Evolutionary conservation across 2,888 invertebrate genomes (phyloP).

Genomic region (Andrena bucephala): DNA sequence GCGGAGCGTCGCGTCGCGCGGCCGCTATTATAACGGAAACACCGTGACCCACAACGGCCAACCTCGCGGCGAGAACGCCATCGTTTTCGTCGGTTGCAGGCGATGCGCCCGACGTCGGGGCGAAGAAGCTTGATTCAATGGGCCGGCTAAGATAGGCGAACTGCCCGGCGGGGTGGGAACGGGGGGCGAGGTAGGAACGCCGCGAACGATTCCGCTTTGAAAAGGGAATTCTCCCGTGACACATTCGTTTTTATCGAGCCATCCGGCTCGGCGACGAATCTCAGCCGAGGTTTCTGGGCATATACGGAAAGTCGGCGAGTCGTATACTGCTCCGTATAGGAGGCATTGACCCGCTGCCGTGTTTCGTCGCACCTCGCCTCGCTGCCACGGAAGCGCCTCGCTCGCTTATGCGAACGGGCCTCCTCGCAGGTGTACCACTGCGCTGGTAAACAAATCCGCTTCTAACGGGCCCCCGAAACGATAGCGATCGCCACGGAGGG

Average conservation of each 20-base stretch:
- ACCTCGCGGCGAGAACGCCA: neutral
- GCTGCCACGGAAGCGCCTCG: slow-evolving; percentile 13
- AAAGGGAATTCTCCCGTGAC: slow-evolving; percentile 84
- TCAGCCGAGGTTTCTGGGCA: slow-evolving; percentile 74
- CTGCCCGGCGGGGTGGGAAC: slow-evolving; percentile 27
- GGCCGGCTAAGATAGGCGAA: no score
- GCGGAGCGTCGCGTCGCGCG: neutral
- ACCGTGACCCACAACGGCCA: slow-evolving; percentile 39
- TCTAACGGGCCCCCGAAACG: slow-evolving; percentile 71
- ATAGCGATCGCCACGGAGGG: slow-evolving; percentile 16
- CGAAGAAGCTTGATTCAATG: no score
- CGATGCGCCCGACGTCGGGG: neutral
- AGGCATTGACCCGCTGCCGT: slow-evolving; percentile 82
- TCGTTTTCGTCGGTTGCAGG: neutral
- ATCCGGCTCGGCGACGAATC: slow-evolving; percentile 77
- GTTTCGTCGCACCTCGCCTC: slow-evolving; percentile 51
- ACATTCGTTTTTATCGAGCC: slow-evolving; percentile 83
- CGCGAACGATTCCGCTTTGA: slow-evolving; percentile 76
- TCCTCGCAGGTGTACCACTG: slow-evolving; percentile 31
- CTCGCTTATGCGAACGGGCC: neutral
- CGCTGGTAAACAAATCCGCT: slow-evolving; percentile 71
- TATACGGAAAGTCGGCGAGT: slow-evolving; percentile 80
- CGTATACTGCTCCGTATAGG: slow-evolving; percentile 82
- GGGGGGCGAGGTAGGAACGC: slow-evolving; percentile 29
- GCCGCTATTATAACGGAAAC: slow-evolving; percentile 51